phyloP scores from a whole-genome alignment of 2,888 invertebrate species.

The Dynastes grantii region DNA sequence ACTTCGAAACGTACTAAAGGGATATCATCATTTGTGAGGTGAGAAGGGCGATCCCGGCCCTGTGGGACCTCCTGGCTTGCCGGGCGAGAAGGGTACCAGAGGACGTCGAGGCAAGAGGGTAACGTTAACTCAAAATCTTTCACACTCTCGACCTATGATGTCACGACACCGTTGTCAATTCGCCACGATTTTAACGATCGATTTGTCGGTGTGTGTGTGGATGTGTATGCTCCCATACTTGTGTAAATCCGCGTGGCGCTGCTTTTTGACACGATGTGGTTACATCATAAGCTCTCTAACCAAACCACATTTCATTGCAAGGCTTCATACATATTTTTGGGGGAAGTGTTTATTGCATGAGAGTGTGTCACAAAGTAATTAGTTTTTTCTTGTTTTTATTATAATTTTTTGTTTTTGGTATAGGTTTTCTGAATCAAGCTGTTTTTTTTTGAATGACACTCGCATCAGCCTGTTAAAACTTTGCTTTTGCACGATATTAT shows the following conservation, averaged over 20 bases:
- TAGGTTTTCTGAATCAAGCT: background rate
- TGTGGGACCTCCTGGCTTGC: constrained; percentile 82
- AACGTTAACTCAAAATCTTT: constrained; percentile 71
- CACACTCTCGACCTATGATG: constrained; percentile 34
- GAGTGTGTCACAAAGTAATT: background rate
- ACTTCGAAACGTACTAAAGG: constrained; percentile 33
- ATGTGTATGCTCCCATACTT: background rate
- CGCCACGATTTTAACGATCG: constrained; percentile 47
- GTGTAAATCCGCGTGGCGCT: background rate
- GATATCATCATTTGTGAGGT: constrained; percentile 76
- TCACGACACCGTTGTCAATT: constrained; percentile 37
- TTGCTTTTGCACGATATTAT: too few species aligned
- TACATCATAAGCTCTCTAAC: constrained; percentile 57
- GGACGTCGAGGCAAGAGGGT: constrained; percentile 96
- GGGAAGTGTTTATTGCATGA: constrained; percentile 52
- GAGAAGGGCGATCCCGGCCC: constrained; percentile 87
- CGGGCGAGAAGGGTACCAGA: constrained; percentile 91
- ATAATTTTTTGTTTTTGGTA: background rate
- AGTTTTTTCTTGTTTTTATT: constrained; percentile 5
- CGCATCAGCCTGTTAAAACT: background rate
- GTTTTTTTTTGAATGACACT: background rate
- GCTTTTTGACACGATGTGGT: constrained; percentile 20
- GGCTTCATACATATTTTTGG: constrained; percentile 64
- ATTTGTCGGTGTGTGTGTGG: background rate
- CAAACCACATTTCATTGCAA: constrained; percentile 67